These are phyloP conservation scores for Myopa testacea DNA, from an alignment of 2,888 invertebrate species.

Conservation along the genomic window DNA sequence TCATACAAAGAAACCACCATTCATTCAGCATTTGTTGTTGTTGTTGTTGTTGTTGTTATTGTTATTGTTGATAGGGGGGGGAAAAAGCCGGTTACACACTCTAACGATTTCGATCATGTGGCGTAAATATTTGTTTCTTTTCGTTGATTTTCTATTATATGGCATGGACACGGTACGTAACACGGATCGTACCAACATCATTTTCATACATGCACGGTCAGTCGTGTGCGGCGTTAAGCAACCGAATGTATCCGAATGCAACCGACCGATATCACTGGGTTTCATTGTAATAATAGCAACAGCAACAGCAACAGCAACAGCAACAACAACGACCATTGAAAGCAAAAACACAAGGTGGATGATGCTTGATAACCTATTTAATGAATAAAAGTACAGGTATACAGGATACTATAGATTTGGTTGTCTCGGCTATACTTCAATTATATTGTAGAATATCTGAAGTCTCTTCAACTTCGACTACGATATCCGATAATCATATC, in stretches of 20 bases:
- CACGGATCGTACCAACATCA: slow-evolving; percentile 16
- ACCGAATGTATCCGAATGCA: slow-evolving; percentile 68
- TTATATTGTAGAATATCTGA: no score
- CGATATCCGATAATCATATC: no score
- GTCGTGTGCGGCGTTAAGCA: slow-evolving; percentile 69
- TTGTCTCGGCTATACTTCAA: no score
- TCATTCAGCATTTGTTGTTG: background rate
- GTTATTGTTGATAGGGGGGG: slow-evolving; percentile 4
- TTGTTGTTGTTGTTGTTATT: background rate
- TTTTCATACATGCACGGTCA: slow-evolving; percentile 64
- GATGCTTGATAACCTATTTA: background rate
- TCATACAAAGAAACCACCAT: background rate
- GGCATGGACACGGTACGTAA: slow-evolving; percentile 37
- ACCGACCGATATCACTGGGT: slow-evolving; percentile 64
- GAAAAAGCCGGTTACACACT: slow-evolving; percentile 39
- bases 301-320: slow-evolving; percentile 21
- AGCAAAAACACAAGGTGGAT: slow-evolving; percentile 45
- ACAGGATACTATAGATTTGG: background rate
- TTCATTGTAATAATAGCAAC: slow-evolving; percentile 48
- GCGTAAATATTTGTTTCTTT: slow-evolving; percentile 33
- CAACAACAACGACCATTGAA: slow-evolving; percentile 27
- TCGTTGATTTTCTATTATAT: slow-evolving; percentile 21
- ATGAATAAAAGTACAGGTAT: background rate
- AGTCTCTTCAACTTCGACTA: no score
- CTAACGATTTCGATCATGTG: slow-evolving; percentile 36